These are phyloP conservation scores for Sturnus vulgaris DNA, from an alignment of 2,113 vertebrate genomes.

Conservation along the genomic window DNA sequence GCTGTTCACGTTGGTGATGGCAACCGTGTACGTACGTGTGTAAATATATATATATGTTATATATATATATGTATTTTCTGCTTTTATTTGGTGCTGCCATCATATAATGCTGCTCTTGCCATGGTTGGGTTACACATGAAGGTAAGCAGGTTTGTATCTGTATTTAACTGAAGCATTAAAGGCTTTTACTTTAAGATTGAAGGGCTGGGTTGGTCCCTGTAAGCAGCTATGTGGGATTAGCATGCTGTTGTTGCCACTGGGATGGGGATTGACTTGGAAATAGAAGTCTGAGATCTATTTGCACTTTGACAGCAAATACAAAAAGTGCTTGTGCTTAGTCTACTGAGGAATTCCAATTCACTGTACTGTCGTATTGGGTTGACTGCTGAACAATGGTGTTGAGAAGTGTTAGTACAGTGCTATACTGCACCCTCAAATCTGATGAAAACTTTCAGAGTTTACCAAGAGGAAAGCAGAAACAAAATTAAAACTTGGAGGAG, in stretches of 20 bases:
- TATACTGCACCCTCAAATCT: neutral
- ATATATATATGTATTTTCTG: neutral
- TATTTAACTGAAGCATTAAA: neutral
- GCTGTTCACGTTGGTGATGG: neutral
- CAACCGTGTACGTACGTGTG: accelerated
- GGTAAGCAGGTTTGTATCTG: neutral
- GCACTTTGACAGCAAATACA: neutral
- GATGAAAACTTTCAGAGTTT: neutral
- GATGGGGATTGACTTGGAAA: neutral
- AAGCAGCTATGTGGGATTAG: neutral
- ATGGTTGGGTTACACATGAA: neutral
- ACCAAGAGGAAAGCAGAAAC: neutral
- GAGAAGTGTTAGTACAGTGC: neutral
- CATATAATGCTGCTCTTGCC: neutral
- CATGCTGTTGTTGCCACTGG: neutral
- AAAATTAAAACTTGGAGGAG: neutral
- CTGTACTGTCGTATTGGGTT: neutral
- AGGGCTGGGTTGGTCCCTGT: neutral
- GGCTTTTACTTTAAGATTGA: neutral
- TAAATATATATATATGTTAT: neutral
- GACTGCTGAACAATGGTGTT: neutral
- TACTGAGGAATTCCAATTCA: neutral
- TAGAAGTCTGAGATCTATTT: neutral
- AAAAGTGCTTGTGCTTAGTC: neutral
- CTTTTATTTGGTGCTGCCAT: neutral